Base-by-base conservation (phyloP, 2,113 vertebrate genomes). In the Tenrec ecaudatus region DNA sequence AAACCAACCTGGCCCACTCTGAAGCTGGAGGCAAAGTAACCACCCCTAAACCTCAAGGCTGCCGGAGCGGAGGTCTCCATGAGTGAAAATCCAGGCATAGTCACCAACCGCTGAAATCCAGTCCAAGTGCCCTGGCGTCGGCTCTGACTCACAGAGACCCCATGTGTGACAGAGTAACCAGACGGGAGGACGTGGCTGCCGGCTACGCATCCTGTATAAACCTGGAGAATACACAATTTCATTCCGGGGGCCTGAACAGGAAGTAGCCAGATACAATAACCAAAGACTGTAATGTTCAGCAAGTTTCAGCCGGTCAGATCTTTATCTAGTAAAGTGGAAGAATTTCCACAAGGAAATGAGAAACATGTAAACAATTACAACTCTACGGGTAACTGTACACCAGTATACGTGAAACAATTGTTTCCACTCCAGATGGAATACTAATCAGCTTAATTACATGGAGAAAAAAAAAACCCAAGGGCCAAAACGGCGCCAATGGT, bases 341-440 rank as follows among this genome's bases (percentile, higher is more conserved):
- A 93, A 95, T 95, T 92, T 95, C 86, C 81, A 95, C 68, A 29
- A 94, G 96, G 97, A 97, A 98, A 97, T 86, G 92, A 96, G 87
- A 94, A 95, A 94, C 97, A 89, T 78, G 88, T 88, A 93, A 97
- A 96, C 94, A 97, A 69, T 95, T 27, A 82, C 87, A 77, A 43
- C 79, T 96, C 88, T 58, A 40, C 23, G 38, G 75, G 66, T 64
- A 33, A 64, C 79, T 38, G 66, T 23, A 78, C 73, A 58, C 75
- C 88, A 89, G 90, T 68, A 29, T 62, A 57, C 66, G 90, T 90
- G 80, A 97, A 97, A 94, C 84, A 95, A 93, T 86, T 85, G n/a
- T 95, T 96, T 71, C n/a, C 29, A 92, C 53, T 93, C 95, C 95
- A 95, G 94, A 96, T 95, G 97, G 94, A 77, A 94, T 88, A 88